These are phyloP conservation scores for Gobio occitaniae DNA, from an alignment of 2,797 vertebrate genomes.

Conservation along the genomic window DNA sequence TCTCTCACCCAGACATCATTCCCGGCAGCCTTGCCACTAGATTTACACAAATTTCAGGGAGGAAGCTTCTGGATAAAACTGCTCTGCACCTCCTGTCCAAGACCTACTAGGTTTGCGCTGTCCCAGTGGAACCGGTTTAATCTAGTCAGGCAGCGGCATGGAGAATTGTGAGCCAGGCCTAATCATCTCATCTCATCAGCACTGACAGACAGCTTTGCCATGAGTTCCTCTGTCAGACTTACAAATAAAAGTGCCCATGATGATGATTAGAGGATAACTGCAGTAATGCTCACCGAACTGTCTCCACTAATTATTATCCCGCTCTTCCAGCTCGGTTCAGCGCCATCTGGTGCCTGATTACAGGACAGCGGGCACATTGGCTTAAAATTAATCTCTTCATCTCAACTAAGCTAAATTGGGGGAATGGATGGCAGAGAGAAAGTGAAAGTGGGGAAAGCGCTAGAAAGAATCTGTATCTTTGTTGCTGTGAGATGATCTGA, in stretches of 20 bases:
- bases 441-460: background rate
- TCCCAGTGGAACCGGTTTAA: conserved; percentile 80
- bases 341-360: conserved; percentile 70
- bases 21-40: conserved; percentile 30
- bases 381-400: conserved; percentile 65
- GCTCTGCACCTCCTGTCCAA: conserved; percentile 38
- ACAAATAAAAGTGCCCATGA: conserved; percentile 79
- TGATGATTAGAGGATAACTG: conserved; percentile 70
- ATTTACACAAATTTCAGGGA: conserved; percentile 54
- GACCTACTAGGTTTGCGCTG: conserved; percentile 75
- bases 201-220: conserved; percentile 64
- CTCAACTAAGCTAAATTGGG: conserved; percentile 39
- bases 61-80: conserved; percentile 51
- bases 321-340: conserved; percentile 59
- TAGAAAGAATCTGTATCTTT: conserved; percentile 18
- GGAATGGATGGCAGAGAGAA: conserved; percentile 17
- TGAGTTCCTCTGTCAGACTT: conserved; percentile 82
- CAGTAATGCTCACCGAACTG: conserved; percentile 66
- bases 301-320: conserved; percentile 61
- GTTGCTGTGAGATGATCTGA: conserved; percentile 17
- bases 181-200: conserved; percentile 83
- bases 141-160: conserved; percentile 74
- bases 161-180: conserved; percentile 65
- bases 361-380: conserved; percentile 61
- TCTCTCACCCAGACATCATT: conserved; percentile 27